Base-by-base conservation (phyloP, 2,888 invertebrate species). In the Subacronicta megacephala region DNA sequence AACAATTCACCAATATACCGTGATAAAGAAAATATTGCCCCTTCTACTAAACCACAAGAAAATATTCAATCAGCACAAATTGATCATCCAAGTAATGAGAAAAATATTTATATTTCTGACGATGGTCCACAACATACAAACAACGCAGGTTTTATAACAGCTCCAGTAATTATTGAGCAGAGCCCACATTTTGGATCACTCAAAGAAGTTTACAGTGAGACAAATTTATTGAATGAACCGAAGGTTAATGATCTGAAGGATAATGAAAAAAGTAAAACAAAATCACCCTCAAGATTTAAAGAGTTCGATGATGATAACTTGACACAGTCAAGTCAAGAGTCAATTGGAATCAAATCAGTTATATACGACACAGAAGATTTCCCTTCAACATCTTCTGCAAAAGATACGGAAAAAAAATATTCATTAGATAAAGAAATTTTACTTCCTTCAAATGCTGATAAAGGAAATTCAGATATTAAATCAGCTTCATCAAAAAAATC, bases 401-500 rank as follows among this genome's bases (percentile, higher is more conserved):
- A 50, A 36, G 7, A 26, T 33, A 1, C 7, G 18, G 40, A 51
- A 44, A 37, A 0, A 37, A 33, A 1, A 10, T 1, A n/a, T 17
- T 41, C 52, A n/a, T 10, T 37, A 29, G 45, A 59, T 20, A 69
- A 46, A 46, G 17, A 3, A 29, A 16, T n/a, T 7, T 7, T 36
- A 12, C 26, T 33, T 20, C 16, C 16, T 20, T n/a, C n/a, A 26
- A 17, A 26, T 3, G 35, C 7, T 13, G 35, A n/a, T 5, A 44
- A 16, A 4, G 35, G 3, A 23, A n/a, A 7, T 16, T 15, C 41
- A 29, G 33, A 46, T 46, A 31, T 18, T 10, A 41, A 13, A 1
- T 16, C 23, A 13, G 35, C 15, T 0, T n/a, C 31, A n/a, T 12
- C 38, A 7, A 44, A 33, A 36, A 18, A 6, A 6, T 40, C 29